Evolutionary conservation across 2,888 invertebrate species (phyloP).

Genomic region (Erebia palarica): DNA sequence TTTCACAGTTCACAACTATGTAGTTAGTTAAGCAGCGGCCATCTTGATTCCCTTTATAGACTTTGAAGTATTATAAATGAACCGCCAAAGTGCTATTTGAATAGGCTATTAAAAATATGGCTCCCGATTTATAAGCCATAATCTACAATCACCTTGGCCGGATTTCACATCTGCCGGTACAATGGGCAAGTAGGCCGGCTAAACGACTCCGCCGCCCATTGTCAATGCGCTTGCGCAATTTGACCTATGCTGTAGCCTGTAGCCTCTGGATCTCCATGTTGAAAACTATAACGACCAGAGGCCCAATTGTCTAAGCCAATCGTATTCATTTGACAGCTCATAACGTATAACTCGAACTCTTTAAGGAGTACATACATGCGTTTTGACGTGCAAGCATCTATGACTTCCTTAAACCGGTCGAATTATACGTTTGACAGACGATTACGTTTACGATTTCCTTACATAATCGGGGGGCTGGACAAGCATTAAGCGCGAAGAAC

Average conservation of each 20-base stretch:
- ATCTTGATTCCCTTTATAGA: background rate
- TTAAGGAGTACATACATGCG: too few species aligned
- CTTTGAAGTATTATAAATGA: background rate
- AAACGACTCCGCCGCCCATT: conserved; percentile 58
- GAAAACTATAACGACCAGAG: conserved; percentile 2
- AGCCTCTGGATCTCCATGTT: conserved; percentile 12
- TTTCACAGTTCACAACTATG: too few species aligned
- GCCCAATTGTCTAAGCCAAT: too few species aligned
- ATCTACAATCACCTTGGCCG: conserved; percentile 67
- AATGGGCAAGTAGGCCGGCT: conserved; percentile 64
- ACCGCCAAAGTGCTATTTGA: background rate
- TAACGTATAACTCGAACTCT: too few species aligned
- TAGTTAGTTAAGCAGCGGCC: background rate
- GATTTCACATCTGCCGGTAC: conserved; percentile 74
- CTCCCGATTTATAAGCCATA: conserved; percentile 39
- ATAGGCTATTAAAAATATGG: conserved; percentile 21
- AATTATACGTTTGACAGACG: too few species aligned
- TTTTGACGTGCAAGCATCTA: too few species aligned
- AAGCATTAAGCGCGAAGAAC: background rate
- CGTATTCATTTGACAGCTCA: too few species aligned
- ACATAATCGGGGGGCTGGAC: too few species aligned
- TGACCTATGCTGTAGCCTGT: conserved; percentile 22
- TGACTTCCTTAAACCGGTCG: too few species aligned
- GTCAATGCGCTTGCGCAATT: conserved; percentile 59
- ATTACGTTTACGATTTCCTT: too few species aligned